These are phyloP conservation scores for Pluvialis apricaria DNA, from an alignment of 2,113 vertebrate species.

Conservation along the genomic window DNA sequence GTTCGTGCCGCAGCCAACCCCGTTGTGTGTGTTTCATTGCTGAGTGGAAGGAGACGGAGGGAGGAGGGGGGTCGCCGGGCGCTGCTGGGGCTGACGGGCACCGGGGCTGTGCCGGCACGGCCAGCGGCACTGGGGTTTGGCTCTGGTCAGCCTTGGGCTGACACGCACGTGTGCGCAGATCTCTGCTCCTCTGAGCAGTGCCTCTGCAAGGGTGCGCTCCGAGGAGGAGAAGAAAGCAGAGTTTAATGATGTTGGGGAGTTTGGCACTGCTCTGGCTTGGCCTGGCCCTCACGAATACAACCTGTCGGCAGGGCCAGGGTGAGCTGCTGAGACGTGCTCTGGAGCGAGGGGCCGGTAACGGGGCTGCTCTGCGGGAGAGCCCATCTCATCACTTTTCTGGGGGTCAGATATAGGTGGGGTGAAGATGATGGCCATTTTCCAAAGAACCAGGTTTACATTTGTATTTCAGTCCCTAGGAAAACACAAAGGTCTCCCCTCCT, in stretches of 20 bases:
- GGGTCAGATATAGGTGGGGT: neutral
- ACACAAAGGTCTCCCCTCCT: neutral
- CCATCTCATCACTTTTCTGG: neutral
- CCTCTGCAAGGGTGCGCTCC: neutral
- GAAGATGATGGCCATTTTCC: neutral
- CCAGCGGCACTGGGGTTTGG: neutral
- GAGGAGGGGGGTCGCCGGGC: fast-evolving
- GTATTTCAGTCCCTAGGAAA: neutral
- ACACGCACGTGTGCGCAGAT: fast-evolving
- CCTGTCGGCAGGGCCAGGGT: neutral
- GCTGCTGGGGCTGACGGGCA: neutral
- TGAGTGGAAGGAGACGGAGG: fast-evolving
- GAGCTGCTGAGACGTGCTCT: neutral
- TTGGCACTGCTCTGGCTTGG: neutral
- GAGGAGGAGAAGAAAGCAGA: neutral
- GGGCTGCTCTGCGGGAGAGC: neutral
- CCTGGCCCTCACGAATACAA: neutral
- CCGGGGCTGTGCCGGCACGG: fast-evolving
- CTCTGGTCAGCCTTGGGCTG: neutral
- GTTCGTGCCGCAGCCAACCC: neutral
- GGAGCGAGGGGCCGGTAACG: neutral
- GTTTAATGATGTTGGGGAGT: neutral
- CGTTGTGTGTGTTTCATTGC: fast-evolving
- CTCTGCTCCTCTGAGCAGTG: neutral
- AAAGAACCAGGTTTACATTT: neutral